phyloP scores from a whole-genome alignment of 1,140 invertebrate genomes.

The Drosophila dunni region DNA sequence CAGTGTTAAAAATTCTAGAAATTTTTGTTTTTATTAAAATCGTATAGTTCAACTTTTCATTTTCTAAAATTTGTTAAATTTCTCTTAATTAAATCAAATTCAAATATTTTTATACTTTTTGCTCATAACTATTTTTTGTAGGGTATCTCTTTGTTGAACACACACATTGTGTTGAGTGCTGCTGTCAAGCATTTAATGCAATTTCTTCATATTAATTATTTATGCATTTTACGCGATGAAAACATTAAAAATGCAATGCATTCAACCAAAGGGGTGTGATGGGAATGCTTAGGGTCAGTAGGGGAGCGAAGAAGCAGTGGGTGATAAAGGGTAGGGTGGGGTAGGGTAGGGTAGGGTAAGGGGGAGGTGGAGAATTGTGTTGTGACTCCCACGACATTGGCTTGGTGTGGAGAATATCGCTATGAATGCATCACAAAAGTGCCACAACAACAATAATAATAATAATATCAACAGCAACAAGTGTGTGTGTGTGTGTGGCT shows the following conservation, averaged over 20 bases:
- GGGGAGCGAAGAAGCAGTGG: background rate
- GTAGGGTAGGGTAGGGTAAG: background rate
- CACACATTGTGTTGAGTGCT: background rate
- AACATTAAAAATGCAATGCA: conserved; percentile 72
- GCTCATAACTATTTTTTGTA: too few species aligned
- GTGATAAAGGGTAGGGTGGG: too few species aligned
- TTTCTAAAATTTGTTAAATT: too few species aligned
- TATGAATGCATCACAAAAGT: conserved; percentile 52
- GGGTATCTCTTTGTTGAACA: too few species aligned
- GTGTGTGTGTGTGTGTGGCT: conserved; percentile 12
- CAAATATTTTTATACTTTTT: too few species aligned
- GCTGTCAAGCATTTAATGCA: conserved; percentile 24
- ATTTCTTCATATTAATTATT: conserved; percentile 60
- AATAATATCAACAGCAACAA: conserved; percentile 33
- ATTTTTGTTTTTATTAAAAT: too few species aligned
- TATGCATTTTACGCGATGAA: conserved; percentile 72
- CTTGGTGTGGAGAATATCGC: conserved; percentile 54
- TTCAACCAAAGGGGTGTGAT: conserved; percentile 9
- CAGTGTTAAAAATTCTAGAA: too few species aligned
- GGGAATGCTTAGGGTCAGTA: background rate
- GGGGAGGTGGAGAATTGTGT: background rate
- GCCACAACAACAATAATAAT: conserved; percentile 45
- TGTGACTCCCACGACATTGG: conserved; percentile 75
- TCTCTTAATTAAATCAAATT: too few species aligned
- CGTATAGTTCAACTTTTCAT: too few species aligned